Evolutionary conservation across 1,140 invertebrate genomes (phyloP), one percentile per base, ranked within the genome.

Genomic region (Rhopalosiphum padi): DNA sequence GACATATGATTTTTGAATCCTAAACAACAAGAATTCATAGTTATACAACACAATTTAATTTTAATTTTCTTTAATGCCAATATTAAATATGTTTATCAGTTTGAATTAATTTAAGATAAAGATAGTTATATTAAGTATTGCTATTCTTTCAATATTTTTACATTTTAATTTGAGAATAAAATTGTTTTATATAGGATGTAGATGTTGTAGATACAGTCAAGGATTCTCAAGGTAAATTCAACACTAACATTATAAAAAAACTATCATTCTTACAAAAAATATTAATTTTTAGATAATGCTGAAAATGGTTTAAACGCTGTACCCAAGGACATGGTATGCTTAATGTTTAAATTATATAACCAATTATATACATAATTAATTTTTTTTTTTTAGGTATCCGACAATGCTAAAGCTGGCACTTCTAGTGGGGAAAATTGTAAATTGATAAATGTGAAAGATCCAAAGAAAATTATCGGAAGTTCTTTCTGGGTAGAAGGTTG

Each of bases 401-500:
- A 91, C 0, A 77, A 30, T 11, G 0, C n/a, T 53, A n/a, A 68
- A 43, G 55, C 89, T 30, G 21, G 90, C 41, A 41, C 85, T 43
- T 88, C 86, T 35, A 88, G 22, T 23, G 30, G 46, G 68, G n/a
- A 46, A 89, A 46, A 25, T 25, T 94, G 93, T 90, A 88, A 82
- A 37, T 86, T 94, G n/a, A 46, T 25, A 5, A 93, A 51, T 46
- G n/a, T 43, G 22, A 94, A 94, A 86, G 15, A 85, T 9, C 2
- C 83, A 25, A 48, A 41, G 6, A 82, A 82, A 68, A 90, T 82
- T 82, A 93, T 94, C 48, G 94, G 94, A 88, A 95, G 95, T 89
- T 95, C 95, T 35, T 96, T 96, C 94, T 96, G 95, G 95, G 94
- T 94, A 41, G 94, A 95, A 48, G 95, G 95, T 48, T 96, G 96